Evolutionary conservation across 2,113 vertebrate genomes (phyloP), one percentile per base, ranked within the genome.

Genomic region (Pachypanchax playfairii): DNA sequence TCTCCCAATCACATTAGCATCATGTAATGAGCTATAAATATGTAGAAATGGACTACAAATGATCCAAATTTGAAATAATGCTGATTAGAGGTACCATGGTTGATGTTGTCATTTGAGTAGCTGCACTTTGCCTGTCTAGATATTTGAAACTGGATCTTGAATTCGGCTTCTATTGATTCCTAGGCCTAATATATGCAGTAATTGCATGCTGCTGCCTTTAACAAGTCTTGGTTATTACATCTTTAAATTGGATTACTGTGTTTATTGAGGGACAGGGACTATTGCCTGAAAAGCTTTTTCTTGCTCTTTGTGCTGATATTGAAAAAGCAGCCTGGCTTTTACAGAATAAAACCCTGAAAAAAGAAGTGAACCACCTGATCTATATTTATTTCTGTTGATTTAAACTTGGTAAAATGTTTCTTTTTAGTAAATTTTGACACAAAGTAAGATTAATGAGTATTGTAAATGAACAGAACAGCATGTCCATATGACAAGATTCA

Each of bases 201-300:
- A 92, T 91, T 91, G 88, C 85, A 88, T 84, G 83, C 80, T 83
- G 70, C 85, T 86, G 84, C 89, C 85, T 90, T 89, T 90, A 89
- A 92, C 89, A 91, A 87, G 85, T 88, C 81, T 88, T 80, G 75
- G 81, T 90, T 89, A 91, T 90, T 90, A 83, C 88, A 87, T 86
- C 81, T 86, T 73, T 81, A 83, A 89, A 92, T 89, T 84, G 75
- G 84, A 90, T 92, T 87, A 91, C 87, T 78, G 69, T 58, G 47
- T 85, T 89, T 91, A 89, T 88, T 88, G 88, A 88, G 77, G 85
- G 79, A 78, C 76, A 76, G 62, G 65, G 70, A 82, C 73, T 85
- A 87, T 83, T 90, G 85, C 79, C 73, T 83, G 64, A 85, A 87
- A 91, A 89, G 76, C 79, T 64, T 79, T 87, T 75, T 80, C 72